phyloP scores from a whole-genome alignment of 2,888 invertebrate genomes.

The Torymus texanus region DNA sequence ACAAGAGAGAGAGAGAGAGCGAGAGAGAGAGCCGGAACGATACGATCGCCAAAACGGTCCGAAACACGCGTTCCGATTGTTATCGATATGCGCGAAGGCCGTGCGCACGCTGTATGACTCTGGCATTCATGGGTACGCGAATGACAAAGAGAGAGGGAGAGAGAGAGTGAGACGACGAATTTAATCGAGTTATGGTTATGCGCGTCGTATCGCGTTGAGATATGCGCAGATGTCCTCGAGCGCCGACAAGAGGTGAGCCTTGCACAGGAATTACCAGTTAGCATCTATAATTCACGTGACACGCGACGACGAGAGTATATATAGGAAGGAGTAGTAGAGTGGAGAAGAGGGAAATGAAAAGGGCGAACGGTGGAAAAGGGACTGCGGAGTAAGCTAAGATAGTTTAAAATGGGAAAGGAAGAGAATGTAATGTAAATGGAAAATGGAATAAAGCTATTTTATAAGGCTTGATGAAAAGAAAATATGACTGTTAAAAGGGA shows the following conservation, averaged over 20 bases:
- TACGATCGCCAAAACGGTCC: not conserved
- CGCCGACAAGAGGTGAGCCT: slow-evolving; percentile 26
- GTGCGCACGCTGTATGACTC: not conserved
- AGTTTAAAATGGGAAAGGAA: not conserved
- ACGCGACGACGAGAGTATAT: slow-evolving; percentile 33
- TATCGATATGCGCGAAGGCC: slow-evolving; percentile 23
- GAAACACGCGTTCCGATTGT: slow-evolving; percentile 24
- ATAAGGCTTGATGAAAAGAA: too few species aligned
- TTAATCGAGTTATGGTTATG: slow-evolving; percentile 48
- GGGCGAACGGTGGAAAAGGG: not conserved
- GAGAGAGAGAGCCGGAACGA: too few species aligned
- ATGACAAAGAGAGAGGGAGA: slow-evolving; percentile 8
- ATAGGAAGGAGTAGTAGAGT: slow-evolving; percentile 21
- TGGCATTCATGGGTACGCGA: slow-evolving; percentile 11
- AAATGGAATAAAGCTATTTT: too few species aligned
- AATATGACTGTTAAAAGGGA: too few species aligned
- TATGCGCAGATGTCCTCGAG: slow-evolving; percentile 39
- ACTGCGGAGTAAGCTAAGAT: too few species aligned
- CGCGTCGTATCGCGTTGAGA: slow-evolving; percentile 14
- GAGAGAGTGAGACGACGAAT: slow-evolving; percentile 1
- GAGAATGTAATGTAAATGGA: too few species aligned
- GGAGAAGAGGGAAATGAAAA: slow-evolving; percentile 36
- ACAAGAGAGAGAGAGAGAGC: too few species aligned
- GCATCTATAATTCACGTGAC: slow-evolving; percentile 61
- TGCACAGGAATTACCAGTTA: slow-evolving; percentile 44